These are phyloP conservation scores for Alfaro cultratus DNA, from an alignment of 2,797 vertebrate genomes.

Conservation along the genomic window DNA sequence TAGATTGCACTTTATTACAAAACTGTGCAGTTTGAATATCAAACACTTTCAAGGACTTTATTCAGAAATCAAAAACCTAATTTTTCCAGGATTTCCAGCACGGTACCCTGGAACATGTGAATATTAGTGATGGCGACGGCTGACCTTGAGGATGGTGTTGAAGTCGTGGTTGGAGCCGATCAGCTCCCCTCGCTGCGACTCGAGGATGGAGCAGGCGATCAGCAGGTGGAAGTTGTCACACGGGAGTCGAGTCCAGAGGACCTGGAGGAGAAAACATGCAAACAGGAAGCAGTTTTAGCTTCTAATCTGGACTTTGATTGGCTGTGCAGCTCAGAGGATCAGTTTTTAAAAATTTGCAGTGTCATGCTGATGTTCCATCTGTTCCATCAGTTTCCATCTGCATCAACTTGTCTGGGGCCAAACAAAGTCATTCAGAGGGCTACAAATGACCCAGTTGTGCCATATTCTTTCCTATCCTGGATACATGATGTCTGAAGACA, in stretches of 20 bases:
- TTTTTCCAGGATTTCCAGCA: too few relatives aligned
- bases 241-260: slow-evolving; percentile 88
- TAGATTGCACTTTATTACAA: too few relatives aligned
- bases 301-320: background rate
- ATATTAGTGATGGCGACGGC: background rate
- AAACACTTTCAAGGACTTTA: too few relatives aligned
- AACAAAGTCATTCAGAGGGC: background rate
- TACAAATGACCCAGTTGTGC: background rate
- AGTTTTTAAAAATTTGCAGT: background rate
- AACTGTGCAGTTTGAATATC: too few relatives aligned
- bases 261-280: slow-evolving; percentile 67
- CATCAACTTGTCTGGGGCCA: background rate
- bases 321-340: background rate
- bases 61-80: too few relatives aligned
- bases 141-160: slow-evolving; percentile 93
- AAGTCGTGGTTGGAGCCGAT: slow-evolving; percentile 91
- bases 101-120: background rate
- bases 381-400: background rate
- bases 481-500: background rate
- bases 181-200: slow-evolving; percentile 88
- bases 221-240: slow-evolving; percentile 91
- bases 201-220: slow-evolving; percentile 89
- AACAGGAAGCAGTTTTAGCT: background rate
- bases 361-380: background rate
- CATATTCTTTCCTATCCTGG: background rate